Base-by-base conservation (phyloP, 2,888 invertebrate species). In the Amblyteles armatorius region DNA sequence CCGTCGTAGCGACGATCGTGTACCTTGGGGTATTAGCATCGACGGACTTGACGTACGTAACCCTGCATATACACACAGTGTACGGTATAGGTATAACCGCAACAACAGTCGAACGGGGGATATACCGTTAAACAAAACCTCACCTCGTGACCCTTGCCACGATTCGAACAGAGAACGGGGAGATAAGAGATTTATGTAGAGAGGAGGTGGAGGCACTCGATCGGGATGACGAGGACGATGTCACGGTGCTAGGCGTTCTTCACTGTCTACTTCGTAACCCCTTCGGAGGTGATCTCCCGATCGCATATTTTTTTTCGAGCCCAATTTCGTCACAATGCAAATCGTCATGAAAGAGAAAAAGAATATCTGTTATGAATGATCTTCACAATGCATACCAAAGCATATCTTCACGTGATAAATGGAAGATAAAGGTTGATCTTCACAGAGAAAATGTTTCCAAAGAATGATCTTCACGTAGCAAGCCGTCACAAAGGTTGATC, bases 41-140 rank as follows among this genome's bases (percentile, higher is more conserved):
- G 89, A 87, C 89, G 87, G 71, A 69, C 65, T 76, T 63, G 33
- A 79, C 74, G 48, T 71, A 57, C 69, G 60, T 60, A 68, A 55
- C 52, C 19, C 55, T 55, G 22, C 22, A 72, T 19, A 77, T 71
- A 36, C 72, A 57, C 57, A 19, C 52, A 68, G n/a, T 67, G n/a
- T 67, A 71, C 44, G 13, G 60, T 40, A 60, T 29, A 73, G 19
- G 60, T 60, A 44, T 29, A 60, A 36, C n/a, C n/a, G 60, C 44
- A 63, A 60, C 26, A 40, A 60, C 40, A 22, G 88, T 86, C 87
- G 87, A 87, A 87, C 88, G 90, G 85, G 85, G 84, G 69, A 72
- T 83, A 87, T 92, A 92, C 93, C 93, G 93, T 93, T 93, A 93
- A 93, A 91, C 91, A 93, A 93, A 93, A 92, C 91, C 91, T 90